Base-by-base conservation (phyloP, 2,888 invertebrate species). In the Xanthorhoe spadicearia region DNA sequence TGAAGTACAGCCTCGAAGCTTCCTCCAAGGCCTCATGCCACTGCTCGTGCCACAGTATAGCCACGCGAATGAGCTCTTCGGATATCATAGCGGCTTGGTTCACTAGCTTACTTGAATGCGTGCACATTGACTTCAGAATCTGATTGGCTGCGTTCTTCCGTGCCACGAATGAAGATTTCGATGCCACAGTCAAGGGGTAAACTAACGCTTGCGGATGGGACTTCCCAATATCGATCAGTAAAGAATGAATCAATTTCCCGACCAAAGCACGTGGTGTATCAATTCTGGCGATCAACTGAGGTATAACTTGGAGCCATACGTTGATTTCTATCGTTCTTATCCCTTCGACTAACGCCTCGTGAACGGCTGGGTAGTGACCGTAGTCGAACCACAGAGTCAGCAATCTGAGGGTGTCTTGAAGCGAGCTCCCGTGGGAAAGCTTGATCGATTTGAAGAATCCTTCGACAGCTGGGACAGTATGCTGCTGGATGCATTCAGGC, bases 271-370 rank as follows among this genome's bases (percentile, higher is more conserved):
- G 94, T 0, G 97, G 97, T 0, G 98, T 98, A 83, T 99, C 99
- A 69, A 99, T 99, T 60, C 99, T 95, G 0, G 99, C 99, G 73
- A 99, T 99, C 35, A 99, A 93, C 85, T 99, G 99, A 0, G 99
- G 99, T 75, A 99, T 99, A 0, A 99, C 99, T 94, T 99, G 99
- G 9, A 99, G 94, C 99, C 99, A 99, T 2, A 99, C 99, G 81
- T 99, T 98, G 69, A 99, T 98, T 83, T 99, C 98, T 49, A 99
- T 98, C 1, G 97, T 95, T 75, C 97, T 95, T 73, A 99, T 97
- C 0, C 99, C 99, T 76, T 98, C 98, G 0, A 96, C 95, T 48
- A 99, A 95, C 0, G 98, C 98, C 72, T 99, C 98, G 82, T 98
- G 97, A 0, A 99, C 99, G 75, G 98, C 97, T 0, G 96, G 95